These are phyloP conservation scores for Lucifuga dentata DNA, from an alignment of 2,113 vertebrate genomes.

Conservation along the genomic window DNA sequence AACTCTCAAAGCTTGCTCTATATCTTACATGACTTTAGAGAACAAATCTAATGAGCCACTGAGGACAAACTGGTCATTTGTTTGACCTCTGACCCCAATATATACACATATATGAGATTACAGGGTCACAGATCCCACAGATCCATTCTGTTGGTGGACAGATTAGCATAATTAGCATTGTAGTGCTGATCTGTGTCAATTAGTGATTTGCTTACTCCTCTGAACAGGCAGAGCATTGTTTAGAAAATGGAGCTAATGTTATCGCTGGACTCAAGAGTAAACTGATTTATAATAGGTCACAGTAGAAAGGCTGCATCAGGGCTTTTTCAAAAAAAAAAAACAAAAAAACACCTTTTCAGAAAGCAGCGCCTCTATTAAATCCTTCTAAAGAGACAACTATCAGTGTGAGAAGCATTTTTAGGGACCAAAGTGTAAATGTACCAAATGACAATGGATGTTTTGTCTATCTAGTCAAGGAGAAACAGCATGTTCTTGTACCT, in stretches of 20 bases:
- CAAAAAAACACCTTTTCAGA: no score
- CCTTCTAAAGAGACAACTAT: background rate
- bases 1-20: no score
- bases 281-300: background rate
- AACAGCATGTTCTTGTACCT: conserved; percentile 9
- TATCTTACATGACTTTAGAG: background rate
- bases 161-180: no score
- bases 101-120: background rate
- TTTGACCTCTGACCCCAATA: background rate
- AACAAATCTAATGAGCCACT: background rate
- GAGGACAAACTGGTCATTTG: background rate
- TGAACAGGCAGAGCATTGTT: conserved; percentile 11
- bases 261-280: background rate
- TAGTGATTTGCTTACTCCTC: background rate
- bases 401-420: conserved; percentile 4
- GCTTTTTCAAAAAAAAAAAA: no score
- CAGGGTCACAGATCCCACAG: conserved; percentile 8
- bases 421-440: background rate
- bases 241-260: background rate
- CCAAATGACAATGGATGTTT: conserved; percentile 30
- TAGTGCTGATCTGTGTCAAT: background rate
- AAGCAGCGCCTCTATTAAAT: no score
- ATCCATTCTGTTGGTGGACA: background rate
- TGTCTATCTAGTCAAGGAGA: conserved; percentile 22
- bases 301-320: background rate